Conservation (phyloP, 2,888 invertebrate species). For the Caenorhabditis sp. region DNA sequence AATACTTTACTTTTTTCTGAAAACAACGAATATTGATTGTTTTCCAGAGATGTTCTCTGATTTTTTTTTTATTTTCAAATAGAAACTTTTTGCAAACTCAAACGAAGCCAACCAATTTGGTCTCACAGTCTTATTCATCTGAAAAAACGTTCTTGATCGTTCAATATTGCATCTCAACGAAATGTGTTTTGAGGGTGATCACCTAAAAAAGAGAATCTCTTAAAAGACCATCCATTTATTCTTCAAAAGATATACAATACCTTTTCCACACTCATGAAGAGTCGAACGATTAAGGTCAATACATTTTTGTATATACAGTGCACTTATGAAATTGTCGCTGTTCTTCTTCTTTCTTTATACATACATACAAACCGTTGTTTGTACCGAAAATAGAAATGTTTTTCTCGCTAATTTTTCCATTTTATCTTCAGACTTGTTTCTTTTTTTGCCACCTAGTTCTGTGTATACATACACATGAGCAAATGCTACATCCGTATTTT, state of each 20-base stretch:
- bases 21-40: too few species aligned
- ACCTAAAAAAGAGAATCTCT: background rate
- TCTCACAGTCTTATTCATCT: too few species aligned
- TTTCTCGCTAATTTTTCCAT: background rate
- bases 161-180: too few species aligned
- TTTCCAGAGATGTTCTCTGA: too few species aligned
- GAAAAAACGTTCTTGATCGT: too few species aligned
- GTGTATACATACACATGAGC: too few species aligned
- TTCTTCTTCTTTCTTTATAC: background rate
- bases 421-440: background rate
- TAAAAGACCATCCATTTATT: background rate
- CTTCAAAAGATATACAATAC: background rate
- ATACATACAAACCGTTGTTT: background rate
- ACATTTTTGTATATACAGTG: background rate
- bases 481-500: too few species aligned
- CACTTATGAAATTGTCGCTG: background rate
- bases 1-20: too few species aligned
- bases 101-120: too few species aligned
- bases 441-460: background rate
- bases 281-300: background rate
- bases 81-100: too few species aligned
- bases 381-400: background rate
- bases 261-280: background rate
- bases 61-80: too few species aligned
- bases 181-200: too few species aligned